A percentile compares a stretch with the other conserved stretches of the same genome.
Evolutionary conservation across 2,888 invertebrate genomes (phyloP).

Genomic region (Entomobrya multifasciata): DNA sequence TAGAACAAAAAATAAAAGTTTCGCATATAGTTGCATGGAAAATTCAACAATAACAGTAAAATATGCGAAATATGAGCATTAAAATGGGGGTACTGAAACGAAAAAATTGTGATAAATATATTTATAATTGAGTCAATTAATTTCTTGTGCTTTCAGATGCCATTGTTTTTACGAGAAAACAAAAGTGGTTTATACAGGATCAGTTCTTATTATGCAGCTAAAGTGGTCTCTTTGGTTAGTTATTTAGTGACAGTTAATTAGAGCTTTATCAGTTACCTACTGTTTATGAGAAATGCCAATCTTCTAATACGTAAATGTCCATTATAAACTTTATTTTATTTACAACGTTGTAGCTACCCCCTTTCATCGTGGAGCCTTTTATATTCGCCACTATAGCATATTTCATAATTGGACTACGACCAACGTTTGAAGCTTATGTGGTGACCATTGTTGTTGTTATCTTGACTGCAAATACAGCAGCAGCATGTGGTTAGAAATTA

Average conservation of each 20-base stretch:
- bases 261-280: too few species aligned
- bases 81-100: too few species aligned
- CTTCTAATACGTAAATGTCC: too few species aligned
- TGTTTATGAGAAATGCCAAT: too few species aligned
- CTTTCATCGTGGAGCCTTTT: constrained; percentile 90
- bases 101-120: too few species aligned
- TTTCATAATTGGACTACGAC: constrained; percentile 91
- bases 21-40: too few species aligned
- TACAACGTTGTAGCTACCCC: too few species aligned
- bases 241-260: neutral
- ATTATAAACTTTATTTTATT: too few species aligned
- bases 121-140: too few species aligned
- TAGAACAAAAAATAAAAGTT: too few species aligned
- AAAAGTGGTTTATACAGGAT: constrained; percentile 91
- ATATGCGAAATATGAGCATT: too few species aligned
- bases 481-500: constrained; percentile 87
- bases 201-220: constrained; percentile 90
- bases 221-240: constrained; percentile 90
- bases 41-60: too few species aligned
- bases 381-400: constrained; percentile 91
- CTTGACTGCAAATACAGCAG: constrained; percentile 92
- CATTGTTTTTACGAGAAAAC: constrained; percentile 90
- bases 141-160: constrained; percentile 86
- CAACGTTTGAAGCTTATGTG: constrained; percentile 86
- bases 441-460: constrained; percentile 87